Conservation (phyloP, 2,797 vertebrate genomes). For the Hippoglossus hippoglossus region DNA sequence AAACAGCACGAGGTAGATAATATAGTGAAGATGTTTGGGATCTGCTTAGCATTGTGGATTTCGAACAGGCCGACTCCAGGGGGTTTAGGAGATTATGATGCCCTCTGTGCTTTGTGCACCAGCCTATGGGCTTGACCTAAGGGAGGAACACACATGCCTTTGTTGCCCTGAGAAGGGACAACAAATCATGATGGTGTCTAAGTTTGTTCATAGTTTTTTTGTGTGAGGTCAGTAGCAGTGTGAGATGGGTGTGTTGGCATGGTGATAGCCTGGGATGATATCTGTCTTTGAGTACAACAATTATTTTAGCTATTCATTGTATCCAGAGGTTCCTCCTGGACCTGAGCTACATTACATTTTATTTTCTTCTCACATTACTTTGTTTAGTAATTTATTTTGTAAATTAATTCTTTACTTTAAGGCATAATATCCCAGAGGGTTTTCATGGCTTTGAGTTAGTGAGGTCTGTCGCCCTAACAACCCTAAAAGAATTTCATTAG, state of each 20-base stretch:
- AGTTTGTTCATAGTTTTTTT: conserved; percentile 14
- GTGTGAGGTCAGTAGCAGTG: not conserved
- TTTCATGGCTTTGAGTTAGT: not conserved
- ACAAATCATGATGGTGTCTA: conserved; percentile 26
- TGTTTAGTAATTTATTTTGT: not conserved
- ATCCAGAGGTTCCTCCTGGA: not conserved
- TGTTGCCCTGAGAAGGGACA: conserved; percentile 43
- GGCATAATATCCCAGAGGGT: conserved; percentile 1
- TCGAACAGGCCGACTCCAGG: conserved; percentile 20
- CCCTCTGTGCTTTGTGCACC: conserved; percentile 65
- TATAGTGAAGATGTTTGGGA: conserved; percentile 43
- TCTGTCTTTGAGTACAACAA: conserved; percentile 9
- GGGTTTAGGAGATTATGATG: conserved; percentile 50
- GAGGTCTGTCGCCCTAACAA: conserved; percentile 32
- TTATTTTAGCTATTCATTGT: not conserved
- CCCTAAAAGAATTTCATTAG: conserved; percentile 44
- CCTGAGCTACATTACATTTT: not conserved
- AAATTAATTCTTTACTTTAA: conserved; percentile 25
- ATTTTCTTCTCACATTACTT: not conserved
- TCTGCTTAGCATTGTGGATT: conserved; percentile 25
- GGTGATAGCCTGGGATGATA: not conserved
- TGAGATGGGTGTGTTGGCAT: conserved; percentile 3
- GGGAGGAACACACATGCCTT: conserved; percentile 47
- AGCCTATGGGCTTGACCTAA: conserved; percentile 66
- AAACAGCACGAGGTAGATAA: not conserved